These are phyloP conservation scores for Episyrphus balteatus DNA, from an alignment of 1,140 invertebrate species.

Conservation along the genomic window DNA sequence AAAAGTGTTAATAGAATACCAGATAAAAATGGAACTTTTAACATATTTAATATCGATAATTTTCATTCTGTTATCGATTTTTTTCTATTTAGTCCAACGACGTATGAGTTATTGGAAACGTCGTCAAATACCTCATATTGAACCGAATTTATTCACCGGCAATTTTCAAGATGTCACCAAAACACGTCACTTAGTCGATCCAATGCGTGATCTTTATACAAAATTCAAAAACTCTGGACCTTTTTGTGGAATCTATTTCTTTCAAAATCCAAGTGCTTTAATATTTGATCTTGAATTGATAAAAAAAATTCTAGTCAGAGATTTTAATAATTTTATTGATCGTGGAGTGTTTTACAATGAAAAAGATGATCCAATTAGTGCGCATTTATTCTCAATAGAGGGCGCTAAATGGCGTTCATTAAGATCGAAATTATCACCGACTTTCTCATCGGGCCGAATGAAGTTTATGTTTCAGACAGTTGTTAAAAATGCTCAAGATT, in stretches of 20 bases:
- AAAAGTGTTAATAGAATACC: too few relatives aligned
- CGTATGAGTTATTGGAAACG: conserved; percentile 32
- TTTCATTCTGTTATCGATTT: not conserved
- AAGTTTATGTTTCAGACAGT: conserved; percentile 37
- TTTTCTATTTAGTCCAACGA: conserved; percentile 5
- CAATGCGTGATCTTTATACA: conserved; percentile 21
- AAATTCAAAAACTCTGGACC: conserved; percentile 26
- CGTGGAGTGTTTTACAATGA: conserved; percentile 38
- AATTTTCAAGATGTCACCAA: conserved; percentile 16
- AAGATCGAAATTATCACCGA: conserved; percentile 44
- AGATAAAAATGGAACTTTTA: too few relatives aligned
- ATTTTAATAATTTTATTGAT: conserved; percentile 44
- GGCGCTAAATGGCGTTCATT: conserved; percentile 44
- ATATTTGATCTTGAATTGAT: conserved; percentile 46
- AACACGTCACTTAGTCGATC: conserved; percentile 9
- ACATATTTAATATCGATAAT: too few relatives aligned
- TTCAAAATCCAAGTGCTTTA: conserved; percentile 37
- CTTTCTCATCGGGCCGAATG: conserved; percentile 46
- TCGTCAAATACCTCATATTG: conserved; percentile 34
- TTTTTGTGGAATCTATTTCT: conserved; percentile 33
- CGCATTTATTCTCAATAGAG: conserved; percentile 37
- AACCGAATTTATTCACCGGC: conserved; percentile 27
- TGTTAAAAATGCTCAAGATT: not conserved
- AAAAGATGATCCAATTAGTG: conserved; percentile 36
- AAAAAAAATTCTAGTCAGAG: conserved; percentile 46